These are phyloP conservation scores for Oasisia sp. DNA, from an alignment of 2,888 invertebrate species.

Conservation along the genomic window DNA sequence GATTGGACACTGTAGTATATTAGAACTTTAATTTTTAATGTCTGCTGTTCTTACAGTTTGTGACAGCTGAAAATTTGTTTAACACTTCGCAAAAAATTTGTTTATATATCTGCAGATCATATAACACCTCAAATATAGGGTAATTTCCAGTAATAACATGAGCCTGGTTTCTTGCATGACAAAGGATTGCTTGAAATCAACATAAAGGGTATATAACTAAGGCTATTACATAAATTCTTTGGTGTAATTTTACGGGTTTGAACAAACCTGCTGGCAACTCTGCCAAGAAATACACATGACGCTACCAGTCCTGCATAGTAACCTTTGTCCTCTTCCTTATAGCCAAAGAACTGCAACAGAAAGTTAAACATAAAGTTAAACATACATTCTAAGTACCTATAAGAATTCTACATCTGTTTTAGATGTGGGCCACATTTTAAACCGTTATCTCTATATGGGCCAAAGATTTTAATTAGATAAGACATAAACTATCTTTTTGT, in stretches of 20 bases:
- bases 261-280: constrained; percentile 53
- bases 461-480: no score
- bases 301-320: constrained; percentile 59
- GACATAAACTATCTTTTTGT: no score
- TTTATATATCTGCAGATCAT: background rate
- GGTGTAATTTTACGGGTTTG: background rate
- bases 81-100: background rate
- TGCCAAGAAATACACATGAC: constrained; percentile 55
- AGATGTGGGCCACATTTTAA: no score
- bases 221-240: background rate
- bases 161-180: background rate
- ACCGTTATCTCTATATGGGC: no score
- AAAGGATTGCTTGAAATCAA: background rate
- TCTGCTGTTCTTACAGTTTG: background rate
- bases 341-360: constrained; percentile 54
- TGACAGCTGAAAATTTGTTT: background rate
- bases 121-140: background rate
- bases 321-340: constrained; percentile 57
- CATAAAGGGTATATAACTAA: background rate
- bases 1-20: no score
- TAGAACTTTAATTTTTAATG: no score
- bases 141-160: background rate
- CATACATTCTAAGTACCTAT: background rate
- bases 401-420: no score
- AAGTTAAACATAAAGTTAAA: no score